phyloP scores from a whole-genome alignment of 2,888 invertebrate genomes.

The Agriotes lineatus region DNA sequence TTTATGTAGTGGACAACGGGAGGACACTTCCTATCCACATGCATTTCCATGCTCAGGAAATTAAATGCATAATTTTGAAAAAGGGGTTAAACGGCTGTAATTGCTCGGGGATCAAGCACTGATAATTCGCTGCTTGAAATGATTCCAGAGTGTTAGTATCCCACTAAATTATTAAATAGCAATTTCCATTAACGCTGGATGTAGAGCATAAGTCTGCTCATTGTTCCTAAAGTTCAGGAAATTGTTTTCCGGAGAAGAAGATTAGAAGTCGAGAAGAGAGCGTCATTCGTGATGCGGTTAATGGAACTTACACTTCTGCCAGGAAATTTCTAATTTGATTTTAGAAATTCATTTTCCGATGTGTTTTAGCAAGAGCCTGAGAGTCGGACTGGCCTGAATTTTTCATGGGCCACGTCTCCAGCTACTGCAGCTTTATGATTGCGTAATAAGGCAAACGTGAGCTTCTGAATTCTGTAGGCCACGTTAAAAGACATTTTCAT shows the following conservation, averaged over 20 bases:
- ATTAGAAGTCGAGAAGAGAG: constrained; percentile 23
- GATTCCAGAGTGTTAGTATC: neutral
- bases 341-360: constrained; percentile 13
- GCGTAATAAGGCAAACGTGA: neutral
- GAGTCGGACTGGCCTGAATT: constrained; percentile 6
- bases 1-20: neutral
- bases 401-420: neutral
- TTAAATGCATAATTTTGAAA: neutral
- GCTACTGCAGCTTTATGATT: neutral
- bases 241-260: constrained; percentile 29
- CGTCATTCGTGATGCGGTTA: constrained; percentile 17
- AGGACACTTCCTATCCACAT: neutral
- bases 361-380: neutral
- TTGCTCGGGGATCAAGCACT: too few species aligned
- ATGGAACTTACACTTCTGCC: constrained; percentile 10
- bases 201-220: constrained; percentile 19
- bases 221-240: constrained; percentile 26
- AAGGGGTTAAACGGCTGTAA: too few species aligned
- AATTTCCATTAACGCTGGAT: constrained; percentile 31
- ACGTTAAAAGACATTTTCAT: constrained; percentile 16
- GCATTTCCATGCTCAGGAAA: neutral
- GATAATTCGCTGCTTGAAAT: neutral
- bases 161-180: constrained; percentile 34
- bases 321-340: constrained; percentile 20
- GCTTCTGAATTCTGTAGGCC: too few species aligned